Base-by-base conservation (phyloP, 2,888 invertebrate species). In the Macaria liturata region DNA sequence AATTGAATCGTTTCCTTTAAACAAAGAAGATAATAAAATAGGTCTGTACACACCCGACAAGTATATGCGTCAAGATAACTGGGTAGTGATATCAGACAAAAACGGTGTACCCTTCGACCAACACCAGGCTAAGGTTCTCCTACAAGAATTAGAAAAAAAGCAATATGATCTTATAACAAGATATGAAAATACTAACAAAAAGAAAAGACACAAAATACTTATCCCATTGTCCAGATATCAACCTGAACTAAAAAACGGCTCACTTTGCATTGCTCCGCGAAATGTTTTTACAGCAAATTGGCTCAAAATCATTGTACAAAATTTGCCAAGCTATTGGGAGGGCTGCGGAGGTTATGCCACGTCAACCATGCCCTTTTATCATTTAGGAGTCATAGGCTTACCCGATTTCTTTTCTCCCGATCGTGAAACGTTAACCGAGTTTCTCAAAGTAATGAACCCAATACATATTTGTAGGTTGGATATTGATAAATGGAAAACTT, bases 21-120 rank as follows among this genome's bases (percentile, higher is more conserved):
- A 20, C 20, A 20, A 20, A 20, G 20, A 20, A 20, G 20, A 20
- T 1, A 20, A 20, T 20, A 20, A 20, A 20, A 20, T 20, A 20
- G 20, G 20, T 20, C 34, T 37, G 34, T 37, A 37, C 3, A 37
- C 4, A 37, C 5, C 5, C 4, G 34, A 7, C 4, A 37, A 37
- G 7, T 37, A 37, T 31, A 5, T n/a, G 3, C 32, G 9, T 5
- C 32, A 34, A 20, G 32, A 50, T 7, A 5, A 4, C 9, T 50
- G 43, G 50, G 20, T 50, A 4, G 3, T 50, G 4, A 50, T 50
- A 8, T 34, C 43, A 44, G 50, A 50, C 9, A 50, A 43, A 43
- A 50, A 34, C 4, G 34, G 32, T 32, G 34, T 34, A 5, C 50
- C 43, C 4, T 7, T 50, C 3, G 32, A 43, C 9, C 42, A 32